Conservation (phyloP, 2,113 vertebrate genomes). For the Anolis sagrei region DNA sequence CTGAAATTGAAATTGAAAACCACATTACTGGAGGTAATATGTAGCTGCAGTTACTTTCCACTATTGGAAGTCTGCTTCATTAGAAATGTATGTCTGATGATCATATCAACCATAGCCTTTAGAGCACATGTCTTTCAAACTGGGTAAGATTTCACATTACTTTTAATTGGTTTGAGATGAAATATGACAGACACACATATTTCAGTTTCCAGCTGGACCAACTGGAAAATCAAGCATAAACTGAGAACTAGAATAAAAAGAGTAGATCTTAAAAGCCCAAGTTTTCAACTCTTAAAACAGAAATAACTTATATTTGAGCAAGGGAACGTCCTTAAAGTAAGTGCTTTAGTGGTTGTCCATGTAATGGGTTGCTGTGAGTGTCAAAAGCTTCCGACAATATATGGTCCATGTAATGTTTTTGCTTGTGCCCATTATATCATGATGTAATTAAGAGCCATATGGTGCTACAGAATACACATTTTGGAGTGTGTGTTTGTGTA, state of each 20-base stretch:
- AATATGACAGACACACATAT: neutral
- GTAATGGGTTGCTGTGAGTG: too few species aligned
- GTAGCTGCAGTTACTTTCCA: neutral
- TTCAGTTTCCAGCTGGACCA: neutral
- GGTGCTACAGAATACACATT: too few species aligned
- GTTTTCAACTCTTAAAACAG: neutral
- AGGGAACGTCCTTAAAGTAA: neutral
- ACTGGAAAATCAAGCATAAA: neutral
- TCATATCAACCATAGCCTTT: neutral
- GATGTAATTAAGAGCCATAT: neutral
- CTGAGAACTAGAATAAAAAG: neutral
- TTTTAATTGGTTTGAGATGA: neutral
- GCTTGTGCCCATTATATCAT: constrained; percentile 13
- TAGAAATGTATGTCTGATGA: neutral
- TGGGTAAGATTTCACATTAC: neutral
- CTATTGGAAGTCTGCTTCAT: neutral
- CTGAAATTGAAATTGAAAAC: neutral
- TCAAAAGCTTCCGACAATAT: too few species aligned
- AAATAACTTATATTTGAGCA: neutral
- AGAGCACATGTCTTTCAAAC: neutral
- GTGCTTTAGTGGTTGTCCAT: neutral
- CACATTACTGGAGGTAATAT: neutral
- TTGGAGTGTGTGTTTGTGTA: neutral
- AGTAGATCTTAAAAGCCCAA: neutral
- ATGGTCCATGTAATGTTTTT: neutral